These are phyloP conservation scores for Caradrina kadenii DNA, from an alignment of 2,888 invertebrate species.

Conservation along the genomic window DNA sequence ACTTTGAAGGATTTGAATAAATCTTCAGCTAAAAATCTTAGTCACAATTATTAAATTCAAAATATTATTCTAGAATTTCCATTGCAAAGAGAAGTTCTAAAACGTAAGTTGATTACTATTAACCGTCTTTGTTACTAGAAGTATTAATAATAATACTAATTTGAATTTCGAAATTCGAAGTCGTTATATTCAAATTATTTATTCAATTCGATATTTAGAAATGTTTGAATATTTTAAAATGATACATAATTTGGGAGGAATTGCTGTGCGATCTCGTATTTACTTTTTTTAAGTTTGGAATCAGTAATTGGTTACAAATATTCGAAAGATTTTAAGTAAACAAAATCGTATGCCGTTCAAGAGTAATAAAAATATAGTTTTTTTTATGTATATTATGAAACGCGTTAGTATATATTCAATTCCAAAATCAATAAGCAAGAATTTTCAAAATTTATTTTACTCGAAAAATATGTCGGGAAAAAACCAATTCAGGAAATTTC, in stretches of 20 bases:
- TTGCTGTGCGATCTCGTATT: conserved; percentile 1
- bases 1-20: conserved; percentile 20
- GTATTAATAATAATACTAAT: conserved; percentile 21
- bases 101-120: conserved; percentile 17
- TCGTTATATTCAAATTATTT: conserved; percentile 10
- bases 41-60: not conserved
- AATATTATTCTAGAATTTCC: conserved; percentile 29
- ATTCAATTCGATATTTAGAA: conserved; percentile 20
- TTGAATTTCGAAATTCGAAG: conserved; percentile 13
- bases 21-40: conserved; percentile 16
- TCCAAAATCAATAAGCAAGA: too few relatives aligned
- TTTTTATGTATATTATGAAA: too few relatives aligned
- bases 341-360: not conserved
- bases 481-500: not conserved
- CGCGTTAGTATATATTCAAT: too few relatives aligned
- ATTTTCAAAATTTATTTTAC: not conserved
- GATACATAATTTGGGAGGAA: not conserved
- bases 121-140: conserved; percentile 22
- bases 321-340: too few relatives aligned
- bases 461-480: not conserved
- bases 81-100: conserved; percentile 21
- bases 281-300: too few relatives aligned
- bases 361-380: too few relatives aligned
- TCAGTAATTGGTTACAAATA: too few relatives aligned
- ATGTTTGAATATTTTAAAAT: not conserved